Evolutionary conservation across 1,140 invertebrate genomes (phyloP).

Genomic region (Pseudobourletiella spinata): DNA sequence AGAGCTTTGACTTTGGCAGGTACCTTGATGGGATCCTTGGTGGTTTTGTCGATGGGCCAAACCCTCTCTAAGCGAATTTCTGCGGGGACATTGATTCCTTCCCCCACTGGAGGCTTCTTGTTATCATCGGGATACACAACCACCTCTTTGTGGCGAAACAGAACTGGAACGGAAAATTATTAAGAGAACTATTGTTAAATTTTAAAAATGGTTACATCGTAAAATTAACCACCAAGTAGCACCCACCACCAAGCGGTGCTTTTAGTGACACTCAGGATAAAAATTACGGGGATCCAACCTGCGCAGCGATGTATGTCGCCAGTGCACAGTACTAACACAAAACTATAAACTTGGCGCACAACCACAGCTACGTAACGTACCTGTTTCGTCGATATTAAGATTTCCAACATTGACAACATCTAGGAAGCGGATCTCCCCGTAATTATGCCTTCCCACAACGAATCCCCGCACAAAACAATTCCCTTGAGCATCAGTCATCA

Average conservation of each 20-base stretch:
- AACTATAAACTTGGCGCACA: too few species aligned
- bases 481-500: slow-evolving; percentile 56
- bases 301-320: too few species aligned
- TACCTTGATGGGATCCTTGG: slow-evolving; percentile 69
- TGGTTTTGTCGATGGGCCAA: slow-evolving; percentile 84
- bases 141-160: slow-evolving; percentile 55
- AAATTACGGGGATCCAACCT: too few species aligned
- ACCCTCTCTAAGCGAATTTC: slow-evolving; percentile 88
- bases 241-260: too few species aligned
- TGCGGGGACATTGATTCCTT: slow-evolving; percentile 82
- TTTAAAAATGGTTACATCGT: too few species aligned
- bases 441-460: slow-evolving; percentile 78
- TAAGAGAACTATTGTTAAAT: too few species aligned
- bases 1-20: slow-evolving; percentile 63
- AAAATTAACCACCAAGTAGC: too few species aligned
- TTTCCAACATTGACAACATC: slow-evolving; percentile 78
- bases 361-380: slow-evolving; percentile 44
- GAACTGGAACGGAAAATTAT: slow-evolving; percentile 42
- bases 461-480: slow-evolving; percentile 80
- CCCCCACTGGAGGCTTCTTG: slow-evolving; percentile 63
- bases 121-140: slow-evolving; percentile 56
- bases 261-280: too few species aligned
- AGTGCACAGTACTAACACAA: too few species aligned
- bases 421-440: slow-evolving; percentile 84
- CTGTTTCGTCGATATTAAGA: slow-evolving; percentile 78